Evolutionary conservation across 1,140 invertebrate genomes (phyloP).

Genomic region (Andrena cerasifolii): DNA sequence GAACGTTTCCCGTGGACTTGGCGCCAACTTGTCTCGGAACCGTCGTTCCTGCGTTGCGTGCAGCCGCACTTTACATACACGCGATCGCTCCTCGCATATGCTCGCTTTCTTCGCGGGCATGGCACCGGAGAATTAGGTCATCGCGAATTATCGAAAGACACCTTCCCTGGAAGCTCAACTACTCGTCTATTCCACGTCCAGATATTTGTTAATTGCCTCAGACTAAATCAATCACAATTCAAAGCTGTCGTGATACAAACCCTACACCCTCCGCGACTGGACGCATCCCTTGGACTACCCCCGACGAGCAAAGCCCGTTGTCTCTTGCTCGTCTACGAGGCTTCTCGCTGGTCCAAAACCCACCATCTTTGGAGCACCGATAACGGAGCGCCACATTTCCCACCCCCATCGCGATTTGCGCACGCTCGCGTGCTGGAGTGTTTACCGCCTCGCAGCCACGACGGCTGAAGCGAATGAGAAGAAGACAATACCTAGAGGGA

Average conservation of each 20-base stretch:
- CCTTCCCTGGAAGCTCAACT: too few relatives aligned
- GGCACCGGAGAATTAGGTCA: background rate
- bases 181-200: too few relatives aligned
- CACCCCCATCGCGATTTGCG: constrained; percentile 37
- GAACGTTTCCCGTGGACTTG: background rate
- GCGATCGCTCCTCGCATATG: too few relatives aligned
- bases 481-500: background rate
- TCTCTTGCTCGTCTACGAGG: background rate
- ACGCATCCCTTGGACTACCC: too few relatives aligned
- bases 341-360: constrained; percentile 9
- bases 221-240: too few relatives aligned
- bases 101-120: background rate
- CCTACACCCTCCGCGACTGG: background rate
- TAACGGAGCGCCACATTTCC: constrained; percentile 35
- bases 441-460: constrained; percentile 15
- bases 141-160: background rate
- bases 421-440: constrained; percentile 35
- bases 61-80: background rate
- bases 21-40: constrained; percentile 1
- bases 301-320: too few relatives aligned
- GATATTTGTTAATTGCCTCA: too few relatives aligned
- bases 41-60: background rate
- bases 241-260: too few relatives aligned
- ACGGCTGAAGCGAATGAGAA: background rate
- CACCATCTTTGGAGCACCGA: constrained; percentile 37